Evolutionary conservation across 1,140 invertebrate genomes (phyloP).

Genomic region (Lamellibrachia luymesi): DNA sequence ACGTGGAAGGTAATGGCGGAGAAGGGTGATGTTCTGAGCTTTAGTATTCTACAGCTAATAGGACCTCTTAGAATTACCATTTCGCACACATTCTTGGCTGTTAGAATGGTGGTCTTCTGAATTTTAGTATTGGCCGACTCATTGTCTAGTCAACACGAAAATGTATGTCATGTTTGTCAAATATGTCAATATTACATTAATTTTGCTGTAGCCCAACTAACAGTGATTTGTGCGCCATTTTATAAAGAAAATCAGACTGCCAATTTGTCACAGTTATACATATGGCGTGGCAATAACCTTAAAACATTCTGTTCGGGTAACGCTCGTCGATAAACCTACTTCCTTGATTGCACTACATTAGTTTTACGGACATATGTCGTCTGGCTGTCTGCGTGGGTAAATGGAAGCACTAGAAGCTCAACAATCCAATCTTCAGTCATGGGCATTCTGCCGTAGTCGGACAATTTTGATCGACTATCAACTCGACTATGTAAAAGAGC

Average conservation of each 20-base stretch:
- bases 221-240: neutral
- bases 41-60: neutral
- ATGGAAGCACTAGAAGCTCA: neutral
- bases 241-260: neutral
- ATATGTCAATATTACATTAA: neutral
- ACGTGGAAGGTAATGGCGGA: no score
- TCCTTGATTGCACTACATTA: neutral
- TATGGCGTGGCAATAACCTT: neutral
- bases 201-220: neutral
- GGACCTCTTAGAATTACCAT: neutral
- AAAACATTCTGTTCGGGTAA: neutral
- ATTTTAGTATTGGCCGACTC: neutral
- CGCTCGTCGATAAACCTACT: neutral
- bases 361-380: neutral
- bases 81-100: neutral
- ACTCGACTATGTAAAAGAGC: no score
- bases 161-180: neutral
- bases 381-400: neutral
- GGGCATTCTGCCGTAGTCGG: neutral
- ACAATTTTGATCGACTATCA: neutral
- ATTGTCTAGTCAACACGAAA: neutral
- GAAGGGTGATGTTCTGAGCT: no score
- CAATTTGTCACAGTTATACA: neutral
- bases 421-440: neutral
- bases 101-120: neutral